phyloP scores from a whole-genome alignment of 2,113 vertebrate genomes.

The Ahaetulla prasina region DNA sequence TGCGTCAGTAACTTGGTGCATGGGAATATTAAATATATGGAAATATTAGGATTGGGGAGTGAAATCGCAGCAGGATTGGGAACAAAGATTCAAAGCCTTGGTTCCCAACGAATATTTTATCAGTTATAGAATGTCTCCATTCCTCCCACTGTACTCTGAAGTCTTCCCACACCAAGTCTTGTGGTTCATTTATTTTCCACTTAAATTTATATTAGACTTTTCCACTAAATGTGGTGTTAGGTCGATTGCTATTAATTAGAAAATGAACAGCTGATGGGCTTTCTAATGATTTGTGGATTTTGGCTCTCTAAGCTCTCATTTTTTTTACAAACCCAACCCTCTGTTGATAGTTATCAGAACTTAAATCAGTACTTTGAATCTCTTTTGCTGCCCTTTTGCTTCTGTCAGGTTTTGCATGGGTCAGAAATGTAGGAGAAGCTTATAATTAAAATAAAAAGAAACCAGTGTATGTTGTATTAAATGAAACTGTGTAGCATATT shows the following conservation, averaged over 20 bases:
- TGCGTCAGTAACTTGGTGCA: background rate
- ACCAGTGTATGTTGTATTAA: background rate
- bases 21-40: background rate
- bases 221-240: background rate
- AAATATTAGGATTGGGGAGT: background rate
- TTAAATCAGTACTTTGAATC: background rate
- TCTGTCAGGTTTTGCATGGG: rapidly evolving
- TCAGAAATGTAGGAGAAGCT: background rate
- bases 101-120: background rate
- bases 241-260: background rate
- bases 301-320: slow-evolving; percentile 41
- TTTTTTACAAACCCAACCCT: slow-evolving; percentile 33
- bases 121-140: background rate
- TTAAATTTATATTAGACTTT: background rate
- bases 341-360: slow-evolving; percentile 29
- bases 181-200: background rate
- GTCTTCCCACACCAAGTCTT: background rate
- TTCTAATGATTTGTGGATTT: slow-evolving; percentile 1
- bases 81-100: background rate
- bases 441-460: background rate
- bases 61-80: background rate
- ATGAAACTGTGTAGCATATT: background rate
- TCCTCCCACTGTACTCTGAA: background rate
- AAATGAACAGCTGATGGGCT: background rate
- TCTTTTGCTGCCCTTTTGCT: background rate